A percentile compares a stretch with the other conserved stretches of the same genome.
Evolutionary conservation across 1,140 invertebrate species (phyloP).

Genomic region (Luehdorfia chinensis): DNA sequence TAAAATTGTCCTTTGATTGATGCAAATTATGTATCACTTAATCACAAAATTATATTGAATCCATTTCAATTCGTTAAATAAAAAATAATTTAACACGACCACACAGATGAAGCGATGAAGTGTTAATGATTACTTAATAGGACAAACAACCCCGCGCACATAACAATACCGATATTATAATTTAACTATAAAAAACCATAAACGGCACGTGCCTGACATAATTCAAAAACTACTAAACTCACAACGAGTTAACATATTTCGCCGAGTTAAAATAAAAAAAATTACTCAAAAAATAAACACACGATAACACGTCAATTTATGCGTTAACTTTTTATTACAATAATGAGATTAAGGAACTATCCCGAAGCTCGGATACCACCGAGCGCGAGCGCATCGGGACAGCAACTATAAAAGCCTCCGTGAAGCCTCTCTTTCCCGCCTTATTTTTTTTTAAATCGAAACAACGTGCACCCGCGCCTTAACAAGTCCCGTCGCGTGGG

Average conservation of each 20-base stretch:
- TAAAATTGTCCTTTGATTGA: conserved; percentile 23
- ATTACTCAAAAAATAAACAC: conserved; percentile 48
- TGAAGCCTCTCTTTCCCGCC: conserved; percentile 65
- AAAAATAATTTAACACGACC: conserved; percentile 57
- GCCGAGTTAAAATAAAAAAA: conserved; percentile 44
- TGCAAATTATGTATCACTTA: conserved; percentile 28
- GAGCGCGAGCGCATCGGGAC: conserved; percentile 68
- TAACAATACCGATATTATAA: conserved; percentile 63
- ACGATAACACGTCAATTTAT: conserved; percentile 61
- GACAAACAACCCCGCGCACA: conserved; percentile 56
- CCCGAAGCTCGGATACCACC: conserved; percentile 68
- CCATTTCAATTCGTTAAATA: conserved; percentile 32
- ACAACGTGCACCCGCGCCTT: conserved; percentile 50
- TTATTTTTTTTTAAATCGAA: conserved; percentile 61
- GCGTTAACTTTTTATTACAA: conserved; percentile 74
- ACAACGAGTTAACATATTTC: conserved; percentile 34
- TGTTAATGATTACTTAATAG: conserved; percentile 62
- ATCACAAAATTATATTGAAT: conserved; percentile 41
- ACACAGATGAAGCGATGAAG: conserved; percentile 55
- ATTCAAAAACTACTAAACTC: conserved; percentile 57
- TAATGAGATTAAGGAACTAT: conserved; percentile 64
- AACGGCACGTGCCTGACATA: conserved; percentile 65
- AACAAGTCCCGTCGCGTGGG: conserved; percentile 44
- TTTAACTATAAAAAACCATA: conserved; percentile 63
- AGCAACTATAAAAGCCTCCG: conserved; percentile 70